Conservation (phyloP, 2,113 vertebrate species). For the Pitta sordida region DNA sequence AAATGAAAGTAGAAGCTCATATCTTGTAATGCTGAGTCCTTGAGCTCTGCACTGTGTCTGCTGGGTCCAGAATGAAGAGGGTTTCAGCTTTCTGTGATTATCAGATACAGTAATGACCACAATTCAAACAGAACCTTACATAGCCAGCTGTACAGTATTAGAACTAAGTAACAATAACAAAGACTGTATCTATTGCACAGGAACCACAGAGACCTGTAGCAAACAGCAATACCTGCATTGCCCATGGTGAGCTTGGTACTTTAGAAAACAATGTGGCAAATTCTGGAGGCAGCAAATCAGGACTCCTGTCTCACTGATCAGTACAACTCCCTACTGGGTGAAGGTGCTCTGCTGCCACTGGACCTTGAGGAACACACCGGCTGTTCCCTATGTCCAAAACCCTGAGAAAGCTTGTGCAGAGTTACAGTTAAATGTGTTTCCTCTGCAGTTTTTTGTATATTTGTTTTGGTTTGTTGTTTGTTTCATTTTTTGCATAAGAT, state of each 20-base stretch:
- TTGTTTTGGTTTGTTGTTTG: too few relatives aligned
- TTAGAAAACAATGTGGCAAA: background rate
- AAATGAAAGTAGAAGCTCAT: background rate
- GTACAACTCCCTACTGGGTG: background rate
- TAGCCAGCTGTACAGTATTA: background rate
- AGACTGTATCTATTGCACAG: background rate
- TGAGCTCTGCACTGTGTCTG: background rate
- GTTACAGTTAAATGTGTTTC: background rate
- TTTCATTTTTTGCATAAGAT: background rate
- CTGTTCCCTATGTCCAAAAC: background rate
- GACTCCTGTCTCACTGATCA: background rate
- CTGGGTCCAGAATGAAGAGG: background rate
- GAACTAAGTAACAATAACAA: background rate
- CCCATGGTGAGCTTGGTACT: background rate
- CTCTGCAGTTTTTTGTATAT: background rate
- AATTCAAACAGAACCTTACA: background rate
- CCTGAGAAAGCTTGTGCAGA: background rate
- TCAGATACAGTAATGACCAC: background rate
- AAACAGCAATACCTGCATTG: background rate
- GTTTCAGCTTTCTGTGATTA: background rate
- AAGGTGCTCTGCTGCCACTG: background rate
- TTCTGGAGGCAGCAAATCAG: background rate
- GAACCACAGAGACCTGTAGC: accelerated
- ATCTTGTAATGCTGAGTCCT: accelerated
- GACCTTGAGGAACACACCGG: background rate